phyloP scores from a whole-genome alignment of 1,140 invertebrate species.

The Lepidurus apus region DNA sequence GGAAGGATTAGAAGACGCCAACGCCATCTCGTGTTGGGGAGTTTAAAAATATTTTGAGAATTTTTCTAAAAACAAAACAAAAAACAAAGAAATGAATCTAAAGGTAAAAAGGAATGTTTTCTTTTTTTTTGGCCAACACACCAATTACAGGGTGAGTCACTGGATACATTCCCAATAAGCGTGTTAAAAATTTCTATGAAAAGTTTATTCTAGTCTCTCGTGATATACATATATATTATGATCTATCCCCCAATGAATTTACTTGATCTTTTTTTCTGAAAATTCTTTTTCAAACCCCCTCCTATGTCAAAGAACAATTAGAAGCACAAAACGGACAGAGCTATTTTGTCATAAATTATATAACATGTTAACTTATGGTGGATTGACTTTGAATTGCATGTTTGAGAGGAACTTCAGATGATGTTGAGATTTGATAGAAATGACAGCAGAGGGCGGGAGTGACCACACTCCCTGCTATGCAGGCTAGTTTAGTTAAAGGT shows the following conservation, averaged over 20 bases:
- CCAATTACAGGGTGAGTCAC: constrained; percentile 3
- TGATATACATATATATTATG: constrained; percentile 6
- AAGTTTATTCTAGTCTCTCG: constrained; percentile 1
- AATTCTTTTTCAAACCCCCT: too few relatives aligned
- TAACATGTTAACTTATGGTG: too few relatives aligned
- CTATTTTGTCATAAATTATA: too few relatives aligned
- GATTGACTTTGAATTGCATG: too few relatives aligned
- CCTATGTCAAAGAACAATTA: too few relatives aligned
- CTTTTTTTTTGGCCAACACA: background rate
- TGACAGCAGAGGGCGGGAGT: too few relatives aligned
- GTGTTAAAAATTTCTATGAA: background rate
- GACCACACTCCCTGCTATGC: too few relatives aligned
- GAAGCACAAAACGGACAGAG: too few relatives aligned
- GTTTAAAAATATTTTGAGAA: background rate
- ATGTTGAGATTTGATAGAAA: too few relatives aligned
- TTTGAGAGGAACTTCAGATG: too few relatives aligned
- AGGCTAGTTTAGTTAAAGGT: too few relatives aligned
- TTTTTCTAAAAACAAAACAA: background rate
- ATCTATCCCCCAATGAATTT: background rate
- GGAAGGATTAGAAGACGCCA: background rate
- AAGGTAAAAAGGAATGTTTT: background rate
- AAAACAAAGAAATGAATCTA: background rate
- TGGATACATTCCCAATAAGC: constrained; percentile 21
- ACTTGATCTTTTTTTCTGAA: too few relatives aligned
- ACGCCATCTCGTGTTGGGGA: background rate